Base-by-base conservation (phyloP, 1,140 invertebrate species). In the Cotesia typhae region DNA sequence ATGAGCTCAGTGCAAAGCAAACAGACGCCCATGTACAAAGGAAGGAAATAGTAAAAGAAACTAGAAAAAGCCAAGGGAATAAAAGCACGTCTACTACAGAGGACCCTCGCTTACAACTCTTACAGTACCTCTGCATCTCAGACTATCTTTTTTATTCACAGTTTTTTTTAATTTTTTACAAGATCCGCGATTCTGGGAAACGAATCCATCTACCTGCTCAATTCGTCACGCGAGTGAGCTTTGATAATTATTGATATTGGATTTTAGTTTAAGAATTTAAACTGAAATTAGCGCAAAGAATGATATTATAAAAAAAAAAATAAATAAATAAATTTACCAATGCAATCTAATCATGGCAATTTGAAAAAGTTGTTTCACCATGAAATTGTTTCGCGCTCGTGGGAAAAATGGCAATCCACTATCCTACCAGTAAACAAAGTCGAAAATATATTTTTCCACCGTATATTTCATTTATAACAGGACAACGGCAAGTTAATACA, bases 1-100 rank as follows among this genome's bases (percentile, higher is more conserved):
- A 79, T 79, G 77, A 79, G 76, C 77, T 74, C 75, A 74, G 75
- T 77, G 76, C 73, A 79, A 77, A 79, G 76, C 76, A 79, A 79
- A 79, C 77, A 79, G 70, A 74, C 72, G 64, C 69, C 55, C 72
- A 55, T 64, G 71, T 59, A 75, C 74, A 73, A 74, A 75, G 70
- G 60, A 74, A 72, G 67, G 67, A 71, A 74, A 73, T 74, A 75
- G 71, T 72, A 75, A 74, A 77, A 53, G 67, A 70, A 71, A 61
- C 53, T 72, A 70, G 72, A 66, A 47, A 47, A 69, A 66, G 59
- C 59, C 20, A 37, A 74, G 65, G 38, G 66, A 71, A 74, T 74
- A 74, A 74, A 69, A 74, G 63, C 72, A 64, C 37, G 66, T 72
- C 53, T 55, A 55, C 17, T 14, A n/a, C n/a, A n/a, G 53, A 55